Conservation (phyloP, 2,888 invertebrate genomes). For the Calliopum simillimum region DNA sequence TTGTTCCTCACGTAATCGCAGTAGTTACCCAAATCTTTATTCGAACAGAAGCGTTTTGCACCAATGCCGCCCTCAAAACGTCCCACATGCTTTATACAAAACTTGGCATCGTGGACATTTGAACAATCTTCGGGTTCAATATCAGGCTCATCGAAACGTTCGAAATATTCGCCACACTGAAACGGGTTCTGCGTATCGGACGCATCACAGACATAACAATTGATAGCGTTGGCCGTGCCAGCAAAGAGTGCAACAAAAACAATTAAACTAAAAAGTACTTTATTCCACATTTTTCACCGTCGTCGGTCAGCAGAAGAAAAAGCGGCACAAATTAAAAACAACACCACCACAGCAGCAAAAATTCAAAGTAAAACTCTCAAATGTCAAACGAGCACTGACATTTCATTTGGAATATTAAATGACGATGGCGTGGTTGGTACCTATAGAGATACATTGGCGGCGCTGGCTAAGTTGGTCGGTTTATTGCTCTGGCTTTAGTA, state of each 20-base stretch:
- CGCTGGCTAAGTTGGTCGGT: too few species aligned
- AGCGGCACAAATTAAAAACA: background rate
- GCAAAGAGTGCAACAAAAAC: slow-evolving; percentile 43
- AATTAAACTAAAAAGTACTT: slow-evolving; percentile 41
- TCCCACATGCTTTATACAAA: slow-evolving; percentile 94
- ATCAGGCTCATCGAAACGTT: slow-evolving; percentile 73
- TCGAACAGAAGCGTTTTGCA: slow-evolving; percentile 88
- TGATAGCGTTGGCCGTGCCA: slow-evolving; percentile 71
- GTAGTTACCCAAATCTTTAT: slow-evolving; percentile 87
- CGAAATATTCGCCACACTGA: slow-evolving; percentile 85
- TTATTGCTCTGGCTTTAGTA: too few species aligned
- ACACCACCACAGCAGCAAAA: slow-evolving; percentile 28
- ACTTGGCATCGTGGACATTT: slow-evolving; percentile 84
- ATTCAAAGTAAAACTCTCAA: slow-evolving; percentile 54
- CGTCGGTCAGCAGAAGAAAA: background rate
- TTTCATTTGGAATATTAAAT: slow-evolving; percentile 45
- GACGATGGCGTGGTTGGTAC: slow-evolving; percentile 44
- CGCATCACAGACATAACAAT: slow-evolving; percentile 92
- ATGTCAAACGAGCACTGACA: slow-evolving; percentile 61
- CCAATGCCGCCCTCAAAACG: slow-evolving; percentile 92
- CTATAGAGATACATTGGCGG: too few species aligned
- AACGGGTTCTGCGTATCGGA: slow-evolving; percentile 81
- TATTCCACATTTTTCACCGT: slow-evolving; percentile 38
- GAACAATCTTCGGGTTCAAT: slow-evolving; percentile 79
- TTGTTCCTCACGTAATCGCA: slow-evolving; percentile 88